Base-by-base conservation (phyloP, 2,888 invertebrate species). In the Mesopsocus fuscifrons region DNA sequence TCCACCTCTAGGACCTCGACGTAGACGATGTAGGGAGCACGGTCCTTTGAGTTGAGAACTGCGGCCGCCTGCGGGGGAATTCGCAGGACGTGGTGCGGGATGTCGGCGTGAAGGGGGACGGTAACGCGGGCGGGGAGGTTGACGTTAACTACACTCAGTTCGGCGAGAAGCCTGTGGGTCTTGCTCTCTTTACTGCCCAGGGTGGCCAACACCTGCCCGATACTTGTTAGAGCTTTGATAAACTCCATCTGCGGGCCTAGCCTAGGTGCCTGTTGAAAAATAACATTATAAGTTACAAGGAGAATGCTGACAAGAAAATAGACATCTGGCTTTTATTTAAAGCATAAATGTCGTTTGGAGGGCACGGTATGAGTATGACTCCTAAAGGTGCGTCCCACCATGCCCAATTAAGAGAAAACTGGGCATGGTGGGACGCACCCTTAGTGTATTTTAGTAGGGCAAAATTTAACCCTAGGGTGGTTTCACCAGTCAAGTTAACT, bases 111-210 rank as follows among this genome's bases (percentile, higher is more conserved):
- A 38, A 97, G 69, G 11, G 98, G 98, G 52, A 99, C 69, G 95
- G 97, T 98, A 47, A 98, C 97, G 46, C 94, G 69, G 9, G 97
- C 95, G 11, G 98, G 98, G 47, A 99, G 71, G 68, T 98, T 97
- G 51, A 95, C 72, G 66, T 98, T 98, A 46, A 98, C 68, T 52
- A 87, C 71, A 50, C 85, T 87, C 52, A 98, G 69, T 61, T 95
- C 95, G 44, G 94, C 91, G 49, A 92, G 76, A 51, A 98, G 68
- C 51, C 87, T 75, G 48, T 87, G 87, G 49, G 85, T 94, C 64
- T 94, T 84, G 50, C 85, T 78, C 60, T 97, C 92, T 63, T 88
- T 88, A 41, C 81, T 82, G 31, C 81, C 75, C 52, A 87, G 71
- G 42, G 77, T 73, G 53, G 80, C 81, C 49, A 91, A 65, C 53